Evolutionary conservation across 2,888 invertebrate species (phyloP).

Genomic region (Drosophila quinaria): DNA sequence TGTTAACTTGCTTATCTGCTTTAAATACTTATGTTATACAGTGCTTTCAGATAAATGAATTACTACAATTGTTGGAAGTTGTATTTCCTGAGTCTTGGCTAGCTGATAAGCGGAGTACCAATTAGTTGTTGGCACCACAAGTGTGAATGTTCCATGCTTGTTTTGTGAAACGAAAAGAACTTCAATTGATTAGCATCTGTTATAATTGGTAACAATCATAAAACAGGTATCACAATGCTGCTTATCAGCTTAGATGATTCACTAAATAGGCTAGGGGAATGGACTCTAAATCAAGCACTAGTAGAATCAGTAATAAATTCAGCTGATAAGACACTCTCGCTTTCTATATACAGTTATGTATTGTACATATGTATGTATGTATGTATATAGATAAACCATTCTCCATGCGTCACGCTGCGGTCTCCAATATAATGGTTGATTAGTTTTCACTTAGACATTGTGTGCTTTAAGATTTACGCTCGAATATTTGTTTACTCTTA

Average conservation of each 20-base stretch:
- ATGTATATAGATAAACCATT: neutral
- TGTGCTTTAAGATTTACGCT: slow-evolving; percentile 39
- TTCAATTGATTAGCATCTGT: slow-evolving; percentile 32
- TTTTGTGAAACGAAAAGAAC: slow-evolving; percentile 12
- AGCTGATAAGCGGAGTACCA: slow-evolving; percentile 19
- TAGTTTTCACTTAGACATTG: slow-evolving; percentile 6
- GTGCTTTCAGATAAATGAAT: slow-evolving; percentile 3
- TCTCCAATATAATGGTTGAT: slow-evolving; percentile 31
- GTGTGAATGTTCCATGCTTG: slow-evolving; percentile 2
- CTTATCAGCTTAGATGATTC: slow-evolving; percentile 40
- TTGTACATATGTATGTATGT: too few species aligned
- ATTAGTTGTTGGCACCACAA: neutral
- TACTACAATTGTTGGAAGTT: slow-evolving; percentile 3
- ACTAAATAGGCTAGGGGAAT: neutral
- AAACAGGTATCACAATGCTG: slow-evolving; percentile 29
- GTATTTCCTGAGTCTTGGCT: slow-evolving; percentile 12
- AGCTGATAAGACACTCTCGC: slow-evolving; percentile 38
- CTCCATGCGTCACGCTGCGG: slow-evolving; percentile 51
- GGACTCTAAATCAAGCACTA: neutral
- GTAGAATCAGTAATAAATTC: slow-evolving; percentile 1
- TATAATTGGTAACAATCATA: neutral
- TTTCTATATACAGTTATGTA: slow-evolving; percentile 18
- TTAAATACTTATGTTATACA: neutral
- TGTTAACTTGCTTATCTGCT: slow-evolving; percentile 7
- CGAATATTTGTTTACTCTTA: slow-evolving; percentile 2